These are phyloP conservation scores for Limnephilus lunatus DNA, from an alignment of 2,888 invertebrate genomes.

Conservation along the genomic window DNA sequence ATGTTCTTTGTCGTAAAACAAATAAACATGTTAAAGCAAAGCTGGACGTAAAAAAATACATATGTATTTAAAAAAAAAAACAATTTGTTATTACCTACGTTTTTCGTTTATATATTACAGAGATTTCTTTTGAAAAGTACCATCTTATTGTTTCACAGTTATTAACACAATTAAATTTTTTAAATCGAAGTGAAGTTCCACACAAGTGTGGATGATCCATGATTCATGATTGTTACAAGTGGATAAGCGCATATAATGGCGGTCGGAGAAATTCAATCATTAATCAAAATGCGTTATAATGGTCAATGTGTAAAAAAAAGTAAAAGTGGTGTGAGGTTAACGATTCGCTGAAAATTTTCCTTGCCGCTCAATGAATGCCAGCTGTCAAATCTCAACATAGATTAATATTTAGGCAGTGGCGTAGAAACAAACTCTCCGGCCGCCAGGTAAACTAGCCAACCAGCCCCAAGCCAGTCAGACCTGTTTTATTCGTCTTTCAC, in stretches of 20 bases:
- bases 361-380: not conserved
- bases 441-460: not conserved
- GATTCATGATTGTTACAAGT: not conserved
- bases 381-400: not conserved
- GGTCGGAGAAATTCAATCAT: conserved; percentile 8
- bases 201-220: not conserved
- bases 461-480: no score
- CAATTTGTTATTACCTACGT: no score
- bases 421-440: not conserved
- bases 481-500: no score
- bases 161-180: not conserved
- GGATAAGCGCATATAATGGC: not conserved
- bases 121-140: not conserved
- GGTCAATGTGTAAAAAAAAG: not conserved
- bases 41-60: no score
- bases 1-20: no score
- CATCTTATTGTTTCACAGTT: not conserved
- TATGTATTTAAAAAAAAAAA: no score
- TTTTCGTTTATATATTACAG: not conserved
- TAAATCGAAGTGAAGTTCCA: not conserved
- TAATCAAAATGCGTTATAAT: not conserved
- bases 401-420: not conserved
- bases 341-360: not conserved
- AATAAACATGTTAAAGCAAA: no score
- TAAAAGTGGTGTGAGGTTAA: not conserved